Conservation (phyloP, 2,113 vertebrate species). For the Rhegmatorhina hoffmannsi region DNA sequence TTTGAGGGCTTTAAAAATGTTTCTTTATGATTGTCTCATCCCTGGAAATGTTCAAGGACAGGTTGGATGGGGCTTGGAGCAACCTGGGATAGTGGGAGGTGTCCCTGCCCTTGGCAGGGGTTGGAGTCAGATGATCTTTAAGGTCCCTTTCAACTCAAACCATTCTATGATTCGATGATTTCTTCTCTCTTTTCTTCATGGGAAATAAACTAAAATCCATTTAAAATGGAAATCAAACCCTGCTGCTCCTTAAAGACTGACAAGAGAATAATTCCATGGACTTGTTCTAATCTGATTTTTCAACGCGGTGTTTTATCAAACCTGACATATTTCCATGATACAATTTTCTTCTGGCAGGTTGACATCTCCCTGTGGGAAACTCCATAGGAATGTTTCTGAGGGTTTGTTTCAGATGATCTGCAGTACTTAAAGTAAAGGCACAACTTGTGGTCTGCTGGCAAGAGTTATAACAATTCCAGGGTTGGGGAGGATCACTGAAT, state of each 20-base stretch:
- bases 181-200: neutral
- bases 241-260: neutral
- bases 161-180: neutral
- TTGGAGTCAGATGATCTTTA: neutral
- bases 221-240: neutral
- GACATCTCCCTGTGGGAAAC: constrained; percentile 8
- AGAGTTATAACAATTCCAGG: neutral
- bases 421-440: neutral
- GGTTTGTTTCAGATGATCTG: neutral
- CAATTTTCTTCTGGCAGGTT: constrained; percentile 45
- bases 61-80: neutral
- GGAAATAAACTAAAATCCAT: neutral
- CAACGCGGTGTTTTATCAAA: neutral
- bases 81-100: neutral
- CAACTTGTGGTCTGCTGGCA: neutral
- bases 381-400: constrained; percentile 13
- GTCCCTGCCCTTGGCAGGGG: neutral
- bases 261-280: neutral
- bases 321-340: constrained; percentile 31
- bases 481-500: neutral
- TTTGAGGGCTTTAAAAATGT: neutral
- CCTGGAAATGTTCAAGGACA: neutral
- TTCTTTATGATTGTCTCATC: neutral
- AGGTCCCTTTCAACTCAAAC: neutral
- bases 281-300: constrained; percentile 7